Evolutionary conservation across 2,888 invertebrate genomes (phyloP).

Genomic region (Sminthurinus aureus): DNA sequence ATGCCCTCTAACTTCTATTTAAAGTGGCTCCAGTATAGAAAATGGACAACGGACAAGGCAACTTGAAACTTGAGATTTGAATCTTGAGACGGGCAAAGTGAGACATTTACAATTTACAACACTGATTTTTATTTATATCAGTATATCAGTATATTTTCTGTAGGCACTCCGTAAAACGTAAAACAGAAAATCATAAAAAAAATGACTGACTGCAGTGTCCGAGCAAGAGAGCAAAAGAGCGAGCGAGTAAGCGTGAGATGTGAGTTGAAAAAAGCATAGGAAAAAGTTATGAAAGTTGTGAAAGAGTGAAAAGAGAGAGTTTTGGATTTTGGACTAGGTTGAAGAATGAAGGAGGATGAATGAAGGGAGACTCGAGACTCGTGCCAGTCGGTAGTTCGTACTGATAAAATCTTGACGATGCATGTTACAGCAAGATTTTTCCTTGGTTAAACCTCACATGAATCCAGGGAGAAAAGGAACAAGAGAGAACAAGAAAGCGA

Average conservation of each 20-base stretch:
- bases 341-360: slow-evolving; percentile 27
- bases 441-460: slow-evolving; percentile 29
- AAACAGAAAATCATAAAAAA: no score
- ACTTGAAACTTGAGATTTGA: background rate
- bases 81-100: background rate
- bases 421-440: slow-evolving; percentile 39
- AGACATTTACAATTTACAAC: no score
- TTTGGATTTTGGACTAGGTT: background rate
- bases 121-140: no score
- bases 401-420: slow-evolving; percentile 42
- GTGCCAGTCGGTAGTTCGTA: no score
- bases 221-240: no score
- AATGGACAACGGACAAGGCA: background rate
- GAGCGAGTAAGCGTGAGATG: no score
- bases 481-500: slow-evolving; percentile 12
- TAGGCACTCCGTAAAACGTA: no score
- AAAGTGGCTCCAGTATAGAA: no score
- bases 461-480: background rate
- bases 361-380: slow-evolving; percentile 39
- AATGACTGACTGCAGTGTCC: background rate
- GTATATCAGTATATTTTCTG: no score
- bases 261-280: slow-evolving; percentile 4
- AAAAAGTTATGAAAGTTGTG: slow-evolving; percentile 38
- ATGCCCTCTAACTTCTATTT: no score
- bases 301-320: slow-evolving; percentile 25